Evolutionary conservation across 2,113 vertebrate species (phyloP).

Genomic region (Microcebus griseorufus): DNA sequence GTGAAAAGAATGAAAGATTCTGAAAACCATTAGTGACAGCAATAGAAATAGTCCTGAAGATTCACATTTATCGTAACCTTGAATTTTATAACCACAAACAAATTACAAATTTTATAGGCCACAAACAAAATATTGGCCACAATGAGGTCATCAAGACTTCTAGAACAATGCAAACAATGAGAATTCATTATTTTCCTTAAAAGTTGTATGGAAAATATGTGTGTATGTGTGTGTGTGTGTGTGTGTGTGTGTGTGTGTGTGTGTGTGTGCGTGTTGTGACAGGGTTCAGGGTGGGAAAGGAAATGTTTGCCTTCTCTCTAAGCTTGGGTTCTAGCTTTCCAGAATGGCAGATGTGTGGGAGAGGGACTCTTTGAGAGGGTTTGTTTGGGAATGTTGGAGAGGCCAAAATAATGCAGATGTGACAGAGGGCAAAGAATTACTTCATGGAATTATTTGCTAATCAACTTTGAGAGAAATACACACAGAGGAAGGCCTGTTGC

Average conservation of each 20-base stretch:
- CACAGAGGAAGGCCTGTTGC: neutral
- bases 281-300: neutral
- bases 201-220: neutral
- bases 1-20: slow-evolving; percentile 45
- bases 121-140: neutral
- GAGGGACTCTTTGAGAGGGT: neutral
- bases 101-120: neutral
- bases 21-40: slow-evolving; percentile 40
- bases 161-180: neutral
- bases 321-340: neutral
- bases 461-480: neutral
- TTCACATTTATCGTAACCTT: slow-evolving; percentile 20
- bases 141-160: neutral
- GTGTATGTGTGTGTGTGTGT: neutral
- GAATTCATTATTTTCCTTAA: slow-evolving; percentile 12
- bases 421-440: neutral
- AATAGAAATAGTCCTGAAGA: neutral
- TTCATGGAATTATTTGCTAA: neutral
- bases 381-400: neutral
- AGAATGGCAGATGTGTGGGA: neutral
- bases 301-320: neutral
- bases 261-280: neutral
- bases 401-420: neutral
- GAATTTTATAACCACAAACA: slow-evolving; percentile 34
- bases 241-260: neutral